Evolutionary conservation across 2,797 vertebrate genomes (phyloP).

Genomic region (Bucorvus abyssinicus): DNA sequence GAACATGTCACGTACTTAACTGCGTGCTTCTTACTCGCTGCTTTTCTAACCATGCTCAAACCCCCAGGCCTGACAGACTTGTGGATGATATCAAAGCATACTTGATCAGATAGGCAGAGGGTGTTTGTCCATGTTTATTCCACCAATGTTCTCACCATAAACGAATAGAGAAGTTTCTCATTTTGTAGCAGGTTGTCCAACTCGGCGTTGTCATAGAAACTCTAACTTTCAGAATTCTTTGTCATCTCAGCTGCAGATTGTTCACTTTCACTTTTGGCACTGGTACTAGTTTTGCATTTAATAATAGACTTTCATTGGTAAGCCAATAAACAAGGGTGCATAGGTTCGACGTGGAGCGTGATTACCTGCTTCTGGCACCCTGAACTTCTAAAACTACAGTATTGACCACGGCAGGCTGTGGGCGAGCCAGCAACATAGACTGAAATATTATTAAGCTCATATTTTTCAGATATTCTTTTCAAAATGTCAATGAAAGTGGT

Average conservation of each 20-base stretch:
- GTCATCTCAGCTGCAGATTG: background rate
- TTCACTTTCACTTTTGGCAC: background rate
- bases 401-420: background rate
- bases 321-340: background rate
- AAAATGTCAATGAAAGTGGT: background rate
- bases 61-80: background rate
- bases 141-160: background rate
- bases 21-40: background rate
- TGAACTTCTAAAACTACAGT: background rate
- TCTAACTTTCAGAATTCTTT: background rate
- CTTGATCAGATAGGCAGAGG: background rate
- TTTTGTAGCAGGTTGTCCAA: background rate
- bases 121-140: background rate
- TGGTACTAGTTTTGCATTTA: background rate
- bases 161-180: background rate
- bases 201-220: background rate
- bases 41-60: background rate
- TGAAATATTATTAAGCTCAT: background rate
- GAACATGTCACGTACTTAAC: background rate
- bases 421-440: background rate
- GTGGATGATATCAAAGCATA: background rate
- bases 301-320: background rate
- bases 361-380: background rate
- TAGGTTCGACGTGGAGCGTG: background rate
- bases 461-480: conserved; percentile 29